Evolutionary conservation across 2,888 invertebrate species (phyloP), one percentile per base, ranked within the genome.

Genomic region (Ectemnius cavifrons): DNA sequence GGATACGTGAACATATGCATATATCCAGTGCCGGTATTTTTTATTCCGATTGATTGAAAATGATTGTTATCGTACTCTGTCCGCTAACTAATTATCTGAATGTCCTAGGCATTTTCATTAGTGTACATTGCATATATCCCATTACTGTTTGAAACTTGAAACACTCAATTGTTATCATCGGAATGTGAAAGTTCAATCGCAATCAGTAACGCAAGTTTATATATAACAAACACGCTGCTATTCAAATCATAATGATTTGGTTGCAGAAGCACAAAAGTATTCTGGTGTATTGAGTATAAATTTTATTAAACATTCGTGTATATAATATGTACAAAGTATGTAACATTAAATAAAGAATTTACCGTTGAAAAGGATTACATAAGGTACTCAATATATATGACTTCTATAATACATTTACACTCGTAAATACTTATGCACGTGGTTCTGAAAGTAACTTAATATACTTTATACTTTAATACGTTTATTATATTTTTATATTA

Each of bases 271-370:
- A 69, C 63, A 20, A 66, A 69, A 69, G 59, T 66, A 64, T 61
- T 67, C 61, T 47, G 61, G 49, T 68, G 52, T 58, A 61, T 58
- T 69, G 59, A 69, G 58, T 52, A 73, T 80, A 71, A 70, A 71
- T 68, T 80, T 82, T 69, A 82, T 78, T 79, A 78, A 75, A 81
- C 27, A 71, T 81, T 77, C 81, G 79, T 82, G 75, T 79, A 81
- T 78, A 76, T 80, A 79, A 77, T 60, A 61, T 83, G 78, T 81
- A 81, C 74, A 81, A 73, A 85, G 68, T 85, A 77, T 80, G 83
- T 75, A 75, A 73, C 77, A 85, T 78, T 71, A 81, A 86, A 83
- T 85, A 85, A 86, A 85, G 80, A 80, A 83, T 84, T 86, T 84
- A 81, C 75, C 62, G 27, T 75, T 70, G 67, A 23, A 72, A 66